Evolutionary conservation across 1,140 invertebrate species (phyloP), one percentile per base, ranked within the genome.

Genomic region (Mesaphorura yosii): DNA sequence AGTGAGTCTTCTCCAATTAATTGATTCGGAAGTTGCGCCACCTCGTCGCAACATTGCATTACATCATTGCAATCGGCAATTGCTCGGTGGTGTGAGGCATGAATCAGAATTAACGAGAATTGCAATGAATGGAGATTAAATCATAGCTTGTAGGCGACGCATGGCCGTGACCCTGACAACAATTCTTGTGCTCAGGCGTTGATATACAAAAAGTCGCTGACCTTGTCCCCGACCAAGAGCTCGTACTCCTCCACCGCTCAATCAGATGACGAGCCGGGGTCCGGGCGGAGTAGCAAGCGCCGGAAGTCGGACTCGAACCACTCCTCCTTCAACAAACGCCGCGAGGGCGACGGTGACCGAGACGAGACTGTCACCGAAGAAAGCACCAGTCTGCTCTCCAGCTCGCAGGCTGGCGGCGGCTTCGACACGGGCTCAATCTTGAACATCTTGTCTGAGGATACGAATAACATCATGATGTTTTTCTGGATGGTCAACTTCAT

Each of bases 371-470:
- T 48, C 14, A 37, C 51, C 12, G 31, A 17, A 17, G 47, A 57
- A 63, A 53, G 50, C 26, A 51, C 38, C 38, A 49, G n/a, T n/a
- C n/a, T n/a, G n/a, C n/a, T n/a, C n/a, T n/a, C n/a, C n/a, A n/a
- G n/a, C n/a, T n/a, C 6, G 34, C 12, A 49, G 5, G 53, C 67
- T 6, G 64, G 59, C 54, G 58, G 65, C 62, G 70, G 67, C 38
- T 69, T 72, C 44, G 80, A 83, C 59, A 73, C 76, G 42, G 83
- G 82, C 6, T 74, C 78, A 25, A 75, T 86, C 14, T 81, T 81
- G n/a, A 89, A 89, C 70, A 75, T 88, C 44, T 80, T 88, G 74
- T 80, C 85, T 4, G 82, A 86, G 63, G 86, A 90, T 68, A 78
- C 81, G 1, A 78, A 78, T 28, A 88, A 88, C 64, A 74, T 89